Percentiles rank a stretch among this genome's conserved stretches.
Evolutionary conservation across 53 echinoderm and acorn worm species (phyloP).

Genomic region (Holothuria leucospilota): DNA sequence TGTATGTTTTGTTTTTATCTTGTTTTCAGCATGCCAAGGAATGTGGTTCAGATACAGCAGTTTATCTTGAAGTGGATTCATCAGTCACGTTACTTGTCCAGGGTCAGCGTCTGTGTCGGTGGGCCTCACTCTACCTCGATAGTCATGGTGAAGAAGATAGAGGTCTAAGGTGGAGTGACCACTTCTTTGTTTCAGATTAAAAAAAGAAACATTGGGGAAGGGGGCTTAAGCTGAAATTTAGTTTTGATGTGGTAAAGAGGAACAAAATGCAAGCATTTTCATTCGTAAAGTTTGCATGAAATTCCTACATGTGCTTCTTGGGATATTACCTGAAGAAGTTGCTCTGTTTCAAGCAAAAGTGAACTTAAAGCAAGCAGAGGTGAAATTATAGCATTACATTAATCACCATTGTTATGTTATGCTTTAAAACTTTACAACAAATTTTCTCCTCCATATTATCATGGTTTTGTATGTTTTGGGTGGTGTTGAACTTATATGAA

Average conservation of each 20-base stretch:
- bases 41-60: constrained; percentile 83
- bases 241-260: neutral
- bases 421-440: no score
- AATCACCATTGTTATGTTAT: no score
- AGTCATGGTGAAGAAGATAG: constrained; percentile 96
- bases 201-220: neutral
- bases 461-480: no score
- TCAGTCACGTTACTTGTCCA: constrained; percentile 77
- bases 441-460: no score
- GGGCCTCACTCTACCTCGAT: constrained; percentile 96
- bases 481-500: no score
- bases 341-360: neutral
- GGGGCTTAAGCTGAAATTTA: neutral
- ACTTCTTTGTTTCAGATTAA: neutral
- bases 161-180: constrained; percentile 65
- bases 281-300: no score
- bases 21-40: constrained; percentile 72
- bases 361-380: neutral
- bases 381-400: no score
- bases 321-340: neutral
- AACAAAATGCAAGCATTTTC: no score
- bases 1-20: neutral
- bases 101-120: constrained; percentile 79
- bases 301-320: neutral
- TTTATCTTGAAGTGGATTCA: constrained; percentile 90